Conservation (phyloP, 2,797 vertebrate species). For the Nannoperca obscura region DNA sequence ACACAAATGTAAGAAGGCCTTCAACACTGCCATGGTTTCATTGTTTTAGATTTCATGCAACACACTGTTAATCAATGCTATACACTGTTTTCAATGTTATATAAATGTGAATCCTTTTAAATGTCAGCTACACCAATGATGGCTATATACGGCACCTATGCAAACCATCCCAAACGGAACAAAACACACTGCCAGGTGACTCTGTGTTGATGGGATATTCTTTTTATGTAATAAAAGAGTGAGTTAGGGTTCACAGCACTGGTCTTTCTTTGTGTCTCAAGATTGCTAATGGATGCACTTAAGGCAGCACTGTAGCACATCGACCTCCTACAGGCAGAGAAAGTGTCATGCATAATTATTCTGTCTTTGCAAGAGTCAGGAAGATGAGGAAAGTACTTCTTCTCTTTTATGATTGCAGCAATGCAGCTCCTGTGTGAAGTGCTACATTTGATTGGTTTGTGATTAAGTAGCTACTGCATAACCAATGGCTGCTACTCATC, state of each 20-base stretch:
- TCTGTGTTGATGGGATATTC: background rate
- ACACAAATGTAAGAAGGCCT: background rate
- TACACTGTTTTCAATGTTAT: slow-evolving; percentile 3
- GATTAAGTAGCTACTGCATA: background rate
- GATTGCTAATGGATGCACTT: slow-evolving; percentile 33
- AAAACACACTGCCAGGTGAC: slow-evolving; percentile 11
- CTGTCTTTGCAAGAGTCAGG: background rate
- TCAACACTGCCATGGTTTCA: background rate
- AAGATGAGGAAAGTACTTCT: background rate
- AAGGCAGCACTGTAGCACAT: slow-evolving; percentile 6
- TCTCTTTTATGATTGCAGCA: background rate
- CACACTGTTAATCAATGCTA: background rate
- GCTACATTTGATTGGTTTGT: background rate
- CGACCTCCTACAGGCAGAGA: background rate
- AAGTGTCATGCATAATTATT: too few species aligned
- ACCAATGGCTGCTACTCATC: too few species aligned
- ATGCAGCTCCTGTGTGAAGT: background rate
- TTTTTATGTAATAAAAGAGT: slow-evolving; percentile 43
- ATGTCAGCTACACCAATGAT: background rate
- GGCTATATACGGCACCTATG: slow-evolving; percentile 17
- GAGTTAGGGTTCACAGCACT: slow-evolving; percentile 10
- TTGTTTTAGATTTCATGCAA: background rate
- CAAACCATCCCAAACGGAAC: slow-evolving; percentile 31
- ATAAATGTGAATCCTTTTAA: background rate
- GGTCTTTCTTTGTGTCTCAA: slow-evolving; percentile 21